These are phyloP conservation scores for Phrynocephalus vlangalii DNA, from an alignment of 2,797 vertebrate genomes.

Conservation along the genomic window DNA sequence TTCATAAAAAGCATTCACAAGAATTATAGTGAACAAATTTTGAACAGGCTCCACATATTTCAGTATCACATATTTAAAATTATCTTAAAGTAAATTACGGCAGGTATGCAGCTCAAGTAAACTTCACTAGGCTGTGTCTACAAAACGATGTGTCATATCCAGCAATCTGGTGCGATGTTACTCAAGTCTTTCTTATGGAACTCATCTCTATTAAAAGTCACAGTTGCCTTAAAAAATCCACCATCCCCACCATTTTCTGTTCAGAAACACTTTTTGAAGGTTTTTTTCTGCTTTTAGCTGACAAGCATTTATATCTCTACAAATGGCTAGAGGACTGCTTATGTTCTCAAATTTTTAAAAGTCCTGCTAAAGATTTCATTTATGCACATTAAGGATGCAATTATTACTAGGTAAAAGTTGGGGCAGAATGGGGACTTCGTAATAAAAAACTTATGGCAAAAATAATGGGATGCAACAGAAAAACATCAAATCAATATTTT, in stretches of 20 bases:
- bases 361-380: conserved; percentile 4
- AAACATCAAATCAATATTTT: too few relatives aligned
- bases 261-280: conserved; percentile 28
- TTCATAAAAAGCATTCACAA: too few relatives aligned
- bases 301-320: conserved; percentile 15
- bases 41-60: too few relatives aligned
- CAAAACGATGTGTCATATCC: not conserved
- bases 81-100: not conserved
- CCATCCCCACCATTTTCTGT: not conserved
- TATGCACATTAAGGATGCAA: conserved; percentile 1
- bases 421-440: too few relatives aligned
- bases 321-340: conserved; percentile 17
- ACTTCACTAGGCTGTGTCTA: conserved; percentile 13
- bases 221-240: conserved; percentile 3
- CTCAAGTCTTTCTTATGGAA: conserved; percentile 7
- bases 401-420: too few relatives aligned
- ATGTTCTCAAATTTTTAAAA: conserved; percentile 7
- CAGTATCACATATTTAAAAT: too few relatives aligned
- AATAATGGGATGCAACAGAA: too few relatives aligned
- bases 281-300: not conserved
- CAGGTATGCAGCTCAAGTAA: not conserved
- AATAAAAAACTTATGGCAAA: too few relatives aligned
- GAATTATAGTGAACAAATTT: too few relatives aligned
- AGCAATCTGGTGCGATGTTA: not conserved
- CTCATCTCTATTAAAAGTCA: conserved; percentile 5